Conservation (phyloP, 2,888 invertebrate species). For the Mamestra brassicae region DNA sequence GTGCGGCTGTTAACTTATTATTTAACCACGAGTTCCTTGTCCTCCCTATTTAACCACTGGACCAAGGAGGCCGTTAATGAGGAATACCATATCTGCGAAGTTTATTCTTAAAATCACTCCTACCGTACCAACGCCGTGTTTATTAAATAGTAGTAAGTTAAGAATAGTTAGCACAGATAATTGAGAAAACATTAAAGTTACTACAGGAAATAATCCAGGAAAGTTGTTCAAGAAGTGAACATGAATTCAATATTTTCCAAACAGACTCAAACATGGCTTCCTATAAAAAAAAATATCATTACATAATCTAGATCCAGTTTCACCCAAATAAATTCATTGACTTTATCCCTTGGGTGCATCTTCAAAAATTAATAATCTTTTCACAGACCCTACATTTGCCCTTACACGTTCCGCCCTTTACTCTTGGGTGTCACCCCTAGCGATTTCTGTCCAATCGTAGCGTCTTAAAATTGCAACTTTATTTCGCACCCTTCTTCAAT, state of each 20-base stretch:
- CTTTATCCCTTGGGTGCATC: conserved; percentile 40
- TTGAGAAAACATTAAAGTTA: too few relatives aligned
- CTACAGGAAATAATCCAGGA: too few relatives aligned
- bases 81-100: background rate
- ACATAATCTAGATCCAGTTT: conserved; percentile 48
- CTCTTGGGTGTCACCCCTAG: conserved; percentile 78
- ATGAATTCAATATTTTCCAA: too few relatives aligned
- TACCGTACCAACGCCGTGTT: too few relatives aligned
- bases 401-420: conserved; percentile 74
- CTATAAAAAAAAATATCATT: conserved; percentile 23
- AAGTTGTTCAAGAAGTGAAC: too few relatives aligned
- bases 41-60: too few relatives aligned
- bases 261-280: conserved; percentile 14
- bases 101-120: conserved; percentile 6
- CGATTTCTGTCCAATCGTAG: conserved; percentile 78
- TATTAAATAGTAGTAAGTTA: too few relatives aligned
- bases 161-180: too few relatives aligned
- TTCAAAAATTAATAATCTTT: conserved; percentile 65
- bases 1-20: too few relatives aligned
- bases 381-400: conserved; percentile 47
- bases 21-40: too few relatives aligned
- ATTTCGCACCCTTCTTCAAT: conserved; percentile 76
- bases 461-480: conserved; percentile 80
- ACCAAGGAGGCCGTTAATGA: too few relatives aligned
- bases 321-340: conserved; percentile 43